phyloP scores from a whole-genome alignment of 2,888 invertebrate species.

The Metalampra italica region DNA sequence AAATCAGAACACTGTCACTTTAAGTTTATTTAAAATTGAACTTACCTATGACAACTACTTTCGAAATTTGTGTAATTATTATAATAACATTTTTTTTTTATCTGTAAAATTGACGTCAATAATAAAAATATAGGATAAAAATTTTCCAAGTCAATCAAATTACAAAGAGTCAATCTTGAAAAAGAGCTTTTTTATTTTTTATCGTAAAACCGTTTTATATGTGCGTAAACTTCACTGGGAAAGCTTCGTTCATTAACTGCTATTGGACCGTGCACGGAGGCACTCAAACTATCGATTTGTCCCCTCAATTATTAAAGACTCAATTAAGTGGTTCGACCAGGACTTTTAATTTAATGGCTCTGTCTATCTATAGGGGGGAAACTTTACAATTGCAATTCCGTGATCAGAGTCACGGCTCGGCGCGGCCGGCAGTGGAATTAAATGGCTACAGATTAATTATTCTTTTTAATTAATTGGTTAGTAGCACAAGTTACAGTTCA shows the following conservation, averaged over 20 bases:
- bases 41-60: too few relatives aligned
- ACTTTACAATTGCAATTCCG: constrained; percentile 21
- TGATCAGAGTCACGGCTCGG: constrained; percentile 2
- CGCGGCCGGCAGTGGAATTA: constrained; percentile 12
- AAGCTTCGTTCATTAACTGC: not conserved
- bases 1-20: too few relatives aligned
- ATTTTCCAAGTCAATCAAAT: too few relatives aligned
- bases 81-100: too few relatives aligned
- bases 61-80: too few relatives aligned
- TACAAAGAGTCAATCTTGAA: not conserved
- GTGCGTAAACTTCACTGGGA: not conserved
- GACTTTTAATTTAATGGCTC: constrained; percentile 33
- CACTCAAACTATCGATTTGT: constrained; percentile 16
- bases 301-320: constrained; percentile 43
- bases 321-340: constrained; percentile 33
- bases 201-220: not conserved
- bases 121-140: too few relatives aligned
- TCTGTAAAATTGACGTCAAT: too few relatives aligned
- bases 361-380: constrained; percentile 20
- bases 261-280: not conserved
- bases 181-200: not conserved
- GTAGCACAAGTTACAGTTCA: constrained; percentile 4
- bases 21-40: too few relatives aligned
- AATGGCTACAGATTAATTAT: constrained; percentile 19
- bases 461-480: constrained; percentile 12